phyloP scores from a whole-genome alignment of 2,113 vertebrate species.

The Coracopsis vasa region DNA sequence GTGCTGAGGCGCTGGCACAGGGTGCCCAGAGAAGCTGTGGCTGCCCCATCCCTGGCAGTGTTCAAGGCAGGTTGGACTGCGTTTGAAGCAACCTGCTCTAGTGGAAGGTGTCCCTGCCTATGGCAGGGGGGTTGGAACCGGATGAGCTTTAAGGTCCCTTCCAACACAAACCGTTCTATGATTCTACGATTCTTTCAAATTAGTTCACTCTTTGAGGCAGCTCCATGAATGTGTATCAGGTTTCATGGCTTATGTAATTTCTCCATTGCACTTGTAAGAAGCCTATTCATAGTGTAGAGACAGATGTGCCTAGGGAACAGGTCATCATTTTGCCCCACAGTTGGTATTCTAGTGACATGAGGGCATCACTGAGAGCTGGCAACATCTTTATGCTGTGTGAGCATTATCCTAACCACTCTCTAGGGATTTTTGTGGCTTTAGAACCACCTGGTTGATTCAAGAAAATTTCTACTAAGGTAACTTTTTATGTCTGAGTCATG shows the following conservation, averaged over 20 bases:
- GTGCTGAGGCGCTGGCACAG: too few species aligned
- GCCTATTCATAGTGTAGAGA: fast-evolving
- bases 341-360: neutral
- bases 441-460: neutral
- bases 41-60: too few species aligned
- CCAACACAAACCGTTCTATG: neutral
- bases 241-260: neutral
- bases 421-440: neutral
- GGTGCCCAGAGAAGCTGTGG: too few species aligned
- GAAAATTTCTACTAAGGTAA: neutral
- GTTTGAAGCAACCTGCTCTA: neutral
- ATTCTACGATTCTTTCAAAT: neutral
- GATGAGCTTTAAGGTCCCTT: neutral
- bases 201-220: neutral
- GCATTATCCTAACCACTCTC: fast-evolving
- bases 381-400: neutral
- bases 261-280: neutral
- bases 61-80: neutral
- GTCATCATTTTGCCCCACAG: neutral
- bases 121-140: neutral
- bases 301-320: neutral
- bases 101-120: neutral
- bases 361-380: neutral
- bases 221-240: neutral
- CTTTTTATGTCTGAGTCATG: neutral